Base-by-base conservation (phyloP, 1,140 invertebrate species). In the Cecropterus lyciades region DNA sequence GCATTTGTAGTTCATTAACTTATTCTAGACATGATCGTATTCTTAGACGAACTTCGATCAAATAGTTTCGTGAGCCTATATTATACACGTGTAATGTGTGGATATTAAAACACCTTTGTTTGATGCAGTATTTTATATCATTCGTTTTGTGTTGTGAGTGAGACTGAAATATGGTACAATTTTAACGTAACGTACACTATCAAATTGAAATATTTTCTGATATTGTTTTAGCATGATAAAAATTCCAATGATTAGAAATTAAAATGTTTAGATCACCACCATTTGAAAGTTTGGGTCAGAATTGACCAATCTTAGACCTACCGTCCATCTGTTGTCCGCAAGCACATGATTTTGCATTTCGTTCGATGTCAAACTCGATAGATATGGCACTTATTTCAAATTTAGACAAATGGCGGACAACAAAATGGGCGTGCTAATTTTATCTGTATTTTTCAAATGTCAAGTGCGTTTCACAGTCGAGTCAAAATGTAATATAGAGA, bases 141-240 rank as follows among this genome's bases (percentile, higher is more conserved):
- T 87, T 82, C 82, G 79, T 60, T 84, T 87, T 83, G 74, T 86
- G 83, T 87, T 86, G 84, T 82, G 85, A 84, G 86, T 82, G 87
- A 89, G 89, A 88, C 86, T 89, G 89, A 91, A 80, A 76, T 77
- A 86, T 83, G 82, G 87, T 90, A 90, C 84, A 89, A 88, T 89
- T 81, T 80, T 67, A 67, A 77, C 78, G 79, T 86, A 85, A 87
- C 78, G 79, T 87, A 74, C 85, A 17, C 46, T 11, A 16, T 78
- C 67, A 73, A 78, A 55, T 55, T 75, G 72, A 66, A 82, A 75
- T 84, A 82, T 82, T 85, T 85, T 78, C 74, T 77, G 79, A 87
- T 79, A 79, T 80, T 82, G 73, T n/a, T 13, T n/a, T n/a, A 40
- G 11, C 37, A 9, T 40, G 37, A 33, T 33, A 79, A 16, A 16